phyloP scores from a whole-genome alignment of 2,113 vertebrate species.

The Halcyon senegalensis region DNA sequence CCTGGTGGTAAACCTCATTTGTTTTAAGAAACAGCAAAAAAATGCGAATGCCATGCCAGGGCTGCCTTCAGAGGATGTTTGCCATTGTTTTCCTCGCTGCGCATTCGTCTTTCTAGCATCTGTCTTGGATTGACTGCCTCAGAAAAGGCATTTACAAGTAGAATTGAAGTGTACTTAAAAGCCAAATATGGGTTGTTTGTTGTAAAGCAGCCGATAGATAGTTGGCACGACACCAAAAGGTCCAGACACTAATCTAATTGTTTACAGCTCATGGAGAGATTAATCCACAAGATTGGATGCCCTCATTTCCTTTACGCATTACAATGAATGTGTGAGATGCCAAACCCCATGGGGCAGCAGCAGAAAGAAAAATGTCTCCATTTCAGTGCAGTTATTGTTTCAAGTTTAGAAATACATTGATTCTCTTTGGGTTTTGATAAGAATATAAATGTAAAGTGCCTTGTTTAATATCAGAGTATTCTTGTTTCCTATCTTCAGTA shows the following conservation, averaged over 20 bases:
- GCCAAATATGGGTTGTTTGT: conserved; percentile 21
- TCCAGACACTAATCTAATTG: conserved; percentile 63
- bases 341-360: conserved; percentile 40
- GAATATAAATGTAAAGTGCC: background rate
- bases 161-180: conserved; percentile 36
- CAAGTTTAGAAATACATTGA: conserved; percentile 18
- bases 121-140: conserved; percentile 42
- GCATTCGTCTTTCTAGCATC: conserved; percentile 24
- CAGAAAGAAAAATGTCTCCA: conserved; percentile 15
- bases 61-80: conserved; percentile 29
- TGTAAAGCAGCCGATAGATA: conserved; percentile 47
- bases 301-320: conserved; percentile 45
- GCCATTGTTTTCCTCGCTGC: background rate
- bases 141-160: conserved; percentile 13
- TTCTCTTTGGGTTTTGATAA: conserved; percentile 50
- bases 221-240: conserved; percentile 51
- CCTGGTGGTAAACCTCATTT: background rate
- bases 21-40: background rate
- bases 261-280: conserved; percentile 62
- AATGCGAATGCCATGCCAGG: background rate
- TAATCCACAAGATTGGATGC: conserved; percentile 62
- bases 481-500: background rate
- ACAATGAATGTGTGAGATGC: conserved; percentile 60
- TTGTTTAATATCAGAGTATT: background rate
- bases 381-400: conserved; percentile 49